phyloP scores from a whole-genome alignment of 2,113 vertebrate genomes.

The Oncorhynchus keta region DNA sequence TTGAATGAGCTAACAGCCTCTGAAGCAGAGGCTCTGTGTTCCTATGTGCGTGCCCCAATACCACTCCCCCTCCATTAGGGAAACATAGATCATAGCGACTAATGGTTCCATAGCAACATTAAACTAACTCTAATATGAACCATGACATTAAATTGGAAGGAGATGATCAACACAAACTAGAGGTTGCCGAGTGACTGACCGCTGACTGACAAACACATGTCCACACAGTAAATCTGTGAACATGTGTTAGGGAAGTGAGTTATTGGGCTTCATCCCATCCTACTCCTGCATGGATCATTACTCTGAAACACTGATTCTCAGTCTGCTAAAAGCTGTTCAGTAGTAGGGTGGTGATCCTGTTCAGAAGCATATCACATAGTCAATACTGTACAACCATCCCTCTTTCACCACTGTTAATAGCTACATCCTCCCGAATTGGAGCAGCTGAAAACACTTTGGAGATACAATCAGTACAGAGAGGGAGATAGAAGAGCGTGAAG shows the following conservation, averaged over 20 bases:
- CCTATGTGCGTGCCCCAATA: conserved; percentile 36
- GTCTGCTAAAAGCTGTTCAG: conserved; percentile 9
- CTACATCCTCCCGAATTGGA: background rate
- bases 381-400: background rate
- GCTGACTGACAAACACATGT: background rate
- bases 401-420: background rate
- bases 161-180: conserved; percentile 29
- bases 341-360: conserved; percentile 10
- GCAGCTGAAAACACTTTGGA: background rate
- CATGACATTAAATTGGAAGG: conserved; percentile 41
- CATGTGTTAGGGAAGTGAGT: background rate
- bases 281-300: conserved; percentile 5
- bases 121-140: conserved; percentile 31
- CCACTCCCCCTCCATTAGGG: conserved; percentile 49
- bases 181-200: background rate
- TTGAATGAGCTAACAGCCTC: conserved; percentile 23
- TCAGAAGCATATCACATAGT: background rate
- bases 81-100: conserved; percentile 30
- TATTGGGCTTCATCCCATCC: background rate
- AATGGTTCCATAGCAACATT: conserved; percentile 47
- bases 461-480: background rate
- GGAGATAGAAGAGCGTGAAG: background rate
- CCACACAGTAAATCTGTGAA: background rate
- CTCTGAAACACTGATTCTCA: conserved; percentile 22
- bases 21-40: conserved; percentile 1